A percentile compares a stretch with the other conserved stretches of the same genome.
phyloP scores from a whole-genome alignment of 2,888 invertebrate genomes.

The Eupithecia inturbata region DNA sequence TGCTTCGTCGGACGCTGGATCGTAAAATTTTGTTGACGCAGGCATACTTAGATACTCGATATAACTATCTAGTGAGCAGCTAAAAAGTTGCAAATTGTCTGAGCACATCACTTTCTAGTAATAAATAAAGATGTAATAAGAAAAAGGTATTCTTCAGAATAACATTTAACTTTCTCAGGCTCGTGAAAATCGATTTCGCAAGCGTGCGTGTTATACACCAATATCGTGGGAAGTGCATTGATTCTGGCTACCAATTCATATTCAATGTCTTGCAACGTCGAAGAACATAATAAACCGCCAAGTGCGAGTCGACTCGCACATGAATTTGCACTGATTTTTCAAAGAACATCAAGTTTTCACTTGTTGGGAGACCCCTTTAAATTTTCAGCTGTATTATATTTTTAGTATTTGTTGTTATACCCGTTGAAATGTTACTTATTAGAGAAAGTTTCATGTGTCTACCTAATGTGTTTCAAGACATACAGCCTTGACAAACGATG shows the following conservation, averaged over 20 bases:
- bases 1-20: conserved; percentile 20
- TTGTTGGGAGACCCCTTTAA: too few relatives aligned
- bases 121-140: conserved; percentile 24
- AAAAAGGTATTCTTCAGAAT: conserved; percentile 28
- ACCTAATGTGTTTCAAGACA: too few relatives aligned
- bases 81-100: conserved; percentile 14
- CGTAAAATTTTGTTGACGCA: conserved; percentile 23
- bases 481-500: too few relatives aligned
- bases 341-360: too few relatives aligned
- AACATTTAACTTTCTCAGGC: conserved; percentile 34
- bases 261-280: background rate
- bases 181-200: conserved; percentile 46
- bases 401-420: too few relatives aligned
- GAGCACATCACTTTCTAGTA: conserved; percentile 24
- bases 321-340: too few relatives aligned
- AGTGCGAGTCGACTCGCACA: too few relatives aligned
- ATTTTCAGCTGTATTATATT: too few relatives aligned
- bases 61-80: background rate
- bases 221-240: conserved; percentile 68
- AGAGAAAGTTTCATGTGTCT: too few relatives aligned
- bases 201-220: conserved; percentile 48
- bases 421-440: too few relatives aligned
- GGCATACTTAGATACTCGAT: conserved; percentile 12
- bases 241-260: conserved; percentile 43
- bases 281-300: too few relatives aligned